Evolutionary conservation across 2,113 vertebrate species (phyloP).

Genomic region (Hemiscyllium ocellatum): DNA sequence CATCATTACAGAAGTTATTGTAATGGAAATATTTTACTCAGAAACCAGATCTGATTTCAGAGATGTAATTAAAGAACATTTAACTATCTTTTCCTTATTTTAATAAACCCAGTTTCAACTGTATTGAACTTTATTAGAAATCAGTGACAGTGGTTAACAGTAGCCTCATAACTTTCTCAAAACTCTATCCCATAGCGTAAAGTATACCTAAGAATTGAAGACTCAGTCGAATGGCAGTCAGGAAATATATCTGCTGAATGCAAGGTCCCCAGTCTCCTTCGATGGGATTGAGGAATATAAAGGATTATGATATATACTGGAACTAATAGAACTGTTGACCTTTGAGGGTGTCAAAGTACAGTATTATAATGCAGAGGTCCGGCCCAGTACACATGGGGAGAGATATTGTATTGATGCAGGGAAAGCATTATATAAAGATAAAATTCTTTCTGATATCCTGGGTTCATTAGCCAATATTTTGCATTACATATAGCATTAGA

Average conservation of each 20-base stretch:
- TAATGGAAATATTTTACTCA: not conserved
- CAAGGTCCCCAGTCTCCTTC: not conserved
- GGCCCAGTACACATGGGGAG: not conserved
- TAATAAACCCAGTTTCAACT: not conserved
- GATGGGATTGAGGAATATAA: not conserved
- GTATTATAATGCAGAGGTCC: not conserved
- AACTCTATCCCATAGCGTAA: not conserved
- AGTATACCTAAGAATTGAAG: not conserved
- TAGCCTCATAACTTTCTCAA: not conserved
- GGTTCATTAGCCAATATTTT: not conserved
- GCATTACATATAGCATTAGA: not conserved
- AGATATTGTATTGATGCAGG: not conserved
- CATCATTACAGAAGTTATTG: not conserved
- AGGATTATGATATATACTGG: not conserved
- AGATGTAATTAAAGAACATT: not conserved
- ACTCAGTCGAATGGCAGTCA: not conserved
- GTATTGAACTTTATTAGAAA: not conserved
- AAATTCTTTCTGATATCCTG: not conserved
- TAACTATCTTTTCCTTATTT: not conserved
- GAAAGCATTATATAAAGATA: not conserved
- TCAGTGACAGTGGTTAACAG: not conserved
- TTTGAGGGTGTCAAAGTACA: not conserved
- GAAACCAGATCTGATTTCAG: not conserved
- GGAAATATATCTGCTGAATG: not conserved
- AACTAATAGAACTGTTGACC: not conserved